phyloP scores from a whole-genome alignment of 2,113 vertebrate species.

The Odontophorus gujanensis region DNA sequence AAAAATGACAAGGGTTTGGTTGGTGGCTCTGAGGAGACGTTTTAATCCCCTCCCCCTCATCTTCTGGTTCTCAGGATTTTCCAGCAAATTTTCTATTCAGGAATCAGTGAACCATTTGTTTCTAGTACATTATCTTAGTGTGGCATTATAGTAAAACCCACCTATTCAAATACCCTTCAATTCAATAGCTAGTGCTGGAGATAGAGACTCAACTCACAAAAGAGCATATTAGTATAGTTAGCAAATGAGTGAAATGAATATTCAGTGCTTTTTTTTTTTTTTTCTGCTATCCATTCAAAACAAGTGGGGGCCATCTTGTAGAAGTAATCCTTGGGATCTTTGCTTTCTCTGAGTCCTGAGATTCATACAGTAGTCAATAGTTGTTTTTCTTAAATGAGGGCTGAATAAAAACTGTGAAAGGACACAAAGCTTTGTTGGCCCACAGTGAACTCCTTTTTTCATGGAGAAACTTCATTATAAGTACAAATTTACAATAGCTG shows the following conservation, averaged over 20 bases:
- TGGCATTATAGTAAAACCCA: conserved; percentile 8
- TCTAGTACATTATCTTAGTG: conserved; percentile 49
- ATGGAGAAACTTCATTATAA: conserved; percentile 45
- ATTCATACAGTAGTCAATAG: conserved; percentile 44
- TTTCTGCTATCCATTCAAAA: conserved; percentile 13
- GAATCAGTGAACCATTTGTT: conserved; percentile 29
- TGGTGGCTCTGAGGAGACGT: background rate
- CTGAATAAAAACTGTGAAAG: conserved; percentile 55
- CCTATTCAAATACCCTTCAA: conserved; percentile 44
- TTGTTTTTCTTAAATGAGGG: conserved; percentile 38
- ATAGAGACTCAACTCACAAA: conserved; percentile 24
- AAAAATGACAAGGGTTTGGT: conserved; percentile 33
- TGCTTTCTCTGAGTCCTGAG: conserved; percentile 3
- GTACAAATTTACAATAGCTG: conserved; percentile 30
- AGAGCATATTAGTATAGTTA: conserved; percentile 26
- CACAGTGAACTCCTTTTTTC: conserved; percentile 42
- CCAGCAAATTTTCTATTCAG: conserved; percentile 8
- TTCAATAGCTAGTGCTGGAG: conserved; percentile 27
- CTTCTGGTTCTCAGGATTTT: conserved; percentile 20
- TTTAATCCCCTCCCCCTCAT: conserved; percentile 35
- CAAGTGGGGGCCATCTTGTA: background rate
- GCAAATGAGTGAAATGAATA: conserved; percentile 55
- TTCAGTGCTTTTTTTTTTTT: conserved; percentile 5
- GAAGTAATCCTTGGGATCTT: conserved; percentile 28
- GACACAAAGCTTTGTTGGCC: conserved; percentile 62